A percentile compares a stretch with the other conserved stretches of the same genome.
Evolutionary conservation across 2,888 invertebrate genomes (phyloP).

Genomic region (Scrobipalpa atriplicella): DNA sequence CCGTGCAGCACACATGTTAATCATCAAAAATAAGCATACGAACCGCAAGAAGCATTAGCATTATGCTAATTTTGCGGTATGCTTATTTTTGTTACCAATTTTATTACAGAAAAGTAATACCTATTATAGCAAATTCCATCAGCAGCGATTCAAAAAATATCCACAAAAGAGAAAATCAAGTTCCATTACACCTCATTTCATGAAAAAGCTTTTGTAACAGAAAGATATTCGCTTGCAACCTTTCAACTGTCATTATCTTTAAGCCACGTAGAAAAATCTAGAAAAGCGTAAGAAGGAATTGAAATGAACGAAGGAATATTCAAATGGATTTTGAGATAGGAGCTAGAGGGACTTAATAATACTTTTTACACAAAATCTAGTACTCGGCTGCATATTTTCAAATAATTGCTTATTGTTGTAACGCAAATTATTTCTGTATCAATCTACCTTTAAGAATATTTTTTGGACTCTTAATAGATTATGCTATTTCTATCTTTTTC

Average conservation of each 20-base stretch:
- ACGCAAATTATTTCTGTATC: too few relatives aligned
- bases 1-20: too few relatives aligned
- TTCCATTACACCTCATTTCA: conserved; percentile 68
- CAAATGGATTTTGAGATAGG: conserved; percentile 4
- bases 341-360: not conserved
- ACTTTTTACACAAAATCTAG: not conserved
- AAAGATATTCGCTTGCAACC: conserved; percentile 51
- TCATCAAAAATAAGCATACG: too few relatives aligned
- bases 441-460: too few relatives aligned
- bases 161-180: conserved; percentile 58
- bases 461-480: too few relatives aligned
- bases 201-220: conserved; percentile 63
- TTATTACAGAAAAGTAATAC: not conserved
- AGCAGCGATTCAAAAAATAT: conserved; percentile 17
- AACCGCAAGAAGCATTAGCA: too few relatives aligned
- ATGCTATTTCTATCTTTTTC: too few relatives aligned
- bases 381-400: too few relatives aligned
- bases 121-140: not conserved
- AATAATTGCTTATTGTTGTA: too few relatives aligned
- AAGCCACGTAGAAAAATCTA: conserved; percentile 39
- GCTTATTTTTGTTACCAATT: too few relatives aligned
- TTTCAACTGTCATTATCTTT: conserved; percentile 63
- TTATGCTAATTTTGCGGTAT: too few relatives aligned
- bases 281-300: conserved; percentile 4
- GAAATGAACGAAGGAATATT: conserved; percentile 1